Percentiles rank a stretch among this genome's conserved stretches.
These are phyloP conservation scores for Melanerpes aurifrons DNA, from an alignment of 2,113 vertebrate genomes.

Conservation along the genomic window DNA sequence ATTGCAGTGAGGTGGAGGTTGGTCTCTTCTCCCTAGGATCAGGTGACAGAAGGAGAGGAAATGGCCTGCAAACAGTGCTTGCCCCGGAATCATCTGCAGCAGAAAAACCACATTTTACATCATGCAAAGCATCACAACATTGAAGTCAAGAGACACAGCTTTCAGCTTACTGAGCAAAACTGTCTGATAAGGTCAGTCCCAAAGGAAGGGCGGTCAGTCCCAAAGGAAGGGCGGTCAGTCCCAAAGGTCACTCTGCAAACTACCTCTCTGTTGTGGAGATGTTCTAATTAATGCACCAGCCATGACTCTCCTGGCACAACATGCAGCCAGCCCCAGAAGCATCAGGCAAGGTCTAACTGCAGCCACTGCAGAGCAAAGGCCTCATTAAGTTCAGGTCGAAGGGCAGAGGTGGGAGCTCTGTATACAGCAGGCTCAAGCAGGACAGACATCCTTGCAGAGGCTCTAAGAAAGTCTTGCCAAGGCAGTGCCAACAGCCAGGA, in stretches of 20 bases:
- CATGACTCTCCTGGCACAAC: background rate
- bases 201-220: background rate
- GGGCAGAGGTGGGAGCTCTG: background rate
- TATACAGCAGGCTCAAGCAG: background rate
- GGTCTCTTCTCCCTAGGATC: too few species aligned
- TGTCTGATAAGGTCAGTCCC: background rate
- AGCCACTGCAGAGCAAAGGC: background rate
- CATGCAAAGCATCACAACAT: background rate
- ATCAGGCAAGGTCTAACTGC: background rate
- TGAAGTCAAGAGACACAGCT: background rate
- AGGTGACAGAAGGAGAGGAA: too few species aligned
- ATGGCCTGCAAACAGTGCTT: background rate
- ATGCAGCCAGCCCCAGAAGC: background rate
- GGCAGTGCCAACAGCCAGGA: background rate
- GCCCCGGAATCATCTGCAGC: background rate
- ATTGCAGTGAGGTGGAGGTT: too few species aligned
- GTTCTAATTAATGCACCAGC: background rate
- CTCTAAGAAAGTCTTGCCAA: background rate
- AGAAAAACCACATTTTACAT: background rate
- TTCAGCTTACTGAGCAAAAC: background rate
- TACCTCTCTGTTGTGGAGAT: background rate
- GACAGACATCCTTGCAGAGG: background rate
- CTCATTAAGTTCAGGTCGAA: background rate
- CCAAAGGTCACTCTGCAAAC: background rate
- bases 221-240: background rate